Evolutionary conservation across 2,797 vertebrate species (phyloP).

Genomic region (Podarcis lilfordi): DNA sequence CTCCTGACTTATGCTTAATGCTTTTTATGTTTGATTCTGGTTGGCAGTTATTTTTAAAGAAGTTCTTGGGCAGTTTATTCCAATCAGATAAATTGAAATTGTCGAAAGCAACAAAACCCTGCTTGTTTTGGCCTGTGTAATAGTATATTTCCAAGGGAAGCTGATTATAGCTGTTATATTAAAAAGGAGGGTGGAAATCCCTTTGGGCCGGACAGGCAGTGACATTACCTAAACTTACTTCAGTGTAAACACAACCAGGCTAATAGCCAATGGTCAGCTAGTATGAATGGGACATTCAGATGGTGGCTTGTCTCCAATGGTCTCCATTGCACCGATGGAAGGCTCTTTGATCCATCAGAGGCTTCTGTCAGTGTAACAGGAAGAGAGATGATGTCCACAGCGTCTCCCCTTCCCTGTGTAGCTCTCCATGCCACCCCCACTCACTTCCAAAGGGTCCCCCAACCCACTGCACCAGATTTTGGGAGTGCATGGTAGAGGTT

Average conservation of each 20-base stretch:
- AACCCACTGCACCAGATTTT: neutral
- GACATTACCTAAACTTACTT: neutral
- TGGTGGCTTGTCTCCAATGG: neutral
- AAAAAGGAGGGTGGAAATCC: slow-evolving; percentile 24
- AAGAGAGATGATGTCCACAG: too few species aligned
- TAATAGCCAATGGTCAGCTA: neutral
- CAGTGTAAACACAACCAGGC: fast-evolving
- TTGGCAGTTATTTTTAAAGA: neutral
- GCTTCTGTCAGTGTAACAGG: too few species aligned
- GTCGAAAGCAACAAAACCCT: neutral
- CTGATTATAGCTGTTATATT: slow-evolving; percentile 28
- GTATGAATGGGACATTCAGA: neutral
- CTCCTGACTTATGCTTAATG: neutral
- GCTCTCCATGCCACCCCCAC: too few species aligned
- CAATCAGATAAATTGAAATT: slow-evolving; percentile 46
- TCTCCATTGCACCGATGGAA: too few species aligned
- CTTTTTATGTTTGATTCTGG: neutral
- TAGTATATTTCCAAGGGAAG: slow-evolving; percentile 6
- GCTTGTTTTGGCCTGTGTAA: slow-evolving; percentile 32
- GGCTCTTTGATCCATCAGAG: too few species aligned
- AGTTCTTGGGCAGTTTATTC: neutral
- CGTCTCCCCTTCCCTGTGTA: too few species aligned
- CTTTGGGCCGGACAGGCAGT: slow-evolving; percentile 1
- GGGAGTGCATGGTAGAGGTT: neutral
- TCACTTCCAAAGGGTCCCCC: neutral